Evolutionary conservation across 2,113 vertebrate genomes (phyloP).

Genomic region (Albula glossodonta): DNA sequence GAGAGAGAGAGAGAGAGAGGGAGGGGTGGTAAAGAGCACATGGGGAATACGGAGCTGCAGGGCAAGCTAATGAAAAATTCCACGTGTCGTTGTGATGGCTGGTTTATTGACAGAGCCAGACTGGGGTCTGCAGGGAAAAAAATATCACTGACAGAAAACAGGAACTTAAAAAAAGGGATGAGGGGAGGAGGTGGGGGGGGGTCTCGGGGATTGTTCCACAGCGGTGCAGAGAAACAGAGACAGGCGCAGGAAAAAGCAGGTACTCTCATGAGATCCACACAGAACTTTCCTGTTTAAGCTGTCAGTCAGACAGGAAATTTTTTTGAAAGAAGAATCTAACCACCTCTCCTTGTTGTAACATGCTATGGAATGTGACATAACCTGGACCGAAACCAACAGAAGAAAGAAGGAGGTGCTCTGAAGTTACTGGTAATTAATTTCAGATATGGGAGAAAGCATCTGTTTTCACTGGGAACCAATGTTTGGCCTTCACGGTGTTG

Average conservation of each 20-base stretch:
- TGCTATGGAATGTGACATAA: conserved; percentile 45
- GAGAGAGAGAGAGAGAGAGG: neutral
- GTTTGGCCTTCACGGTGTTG: neutral
- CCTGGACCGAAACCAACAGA: conserved; percentile 33
- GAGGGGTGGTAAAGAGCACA: conserved; percentile 27
- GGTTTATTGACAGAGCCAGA: conserved; percentile 48
- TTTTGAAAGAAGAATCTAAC: neutral
- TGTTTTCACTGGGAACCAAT: neutral
- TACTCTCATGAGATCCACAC: neutral
- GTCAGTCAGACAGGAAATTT: neutral
- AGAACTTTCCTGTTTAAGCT: neutral
- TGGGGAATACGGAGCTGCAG: conserved; percentile 25
- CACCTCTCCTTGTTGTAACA: conserved; percentile 34
- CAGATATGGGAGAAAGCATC: neutral
- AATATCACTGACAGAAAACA: conserved; percentile 25
- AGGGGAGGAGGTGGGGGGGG: neutral
- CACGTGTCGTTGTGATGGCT: conserved; percentile 59
- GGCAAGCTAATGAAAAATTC: conserved; percentile 67
- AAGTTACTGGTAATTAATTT: neutral
- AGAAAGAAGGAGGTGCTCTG: neutral
- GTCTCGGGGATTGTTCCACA: neutral
- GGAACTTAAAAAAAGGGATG: neutral
- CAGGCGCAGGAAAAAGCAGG: conserved; percentile 4
- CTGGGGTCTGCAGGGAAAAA: conserved; percentile 16
- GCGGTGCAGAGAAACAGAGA: neutral